These are phyloP conservation scores for Neoniphon sammara DNA, from an alignment of 2,797 vertebrate genomes.

Conservation along the genomic window DNA sequence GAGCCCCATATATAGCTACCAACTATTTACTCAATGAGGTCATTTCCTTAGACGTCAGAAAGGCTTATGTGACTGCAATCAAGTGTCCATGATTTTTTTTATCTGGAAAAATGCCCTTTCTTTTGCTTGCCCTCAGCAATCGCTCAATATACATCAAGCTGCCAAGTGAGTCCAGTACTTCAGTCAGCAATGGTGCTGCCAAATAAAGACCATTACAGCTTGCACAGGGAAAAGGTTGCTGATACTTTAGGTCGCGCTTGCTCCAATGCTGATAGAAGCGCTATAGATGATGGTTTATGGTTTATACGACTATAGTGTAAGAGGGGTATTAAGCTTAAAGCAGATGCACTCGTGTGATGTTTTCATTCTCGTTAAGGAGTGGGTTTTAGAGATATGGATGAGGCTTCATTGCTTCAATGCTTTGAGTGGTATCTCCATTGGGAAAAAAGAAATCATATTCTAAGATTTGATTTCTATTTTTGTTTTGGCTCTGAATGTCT, in stretches of 20 bases:
- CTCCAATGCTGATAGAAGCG: slow-evolving; percentile 51
- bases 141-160: slow-evolving; percentile 20
- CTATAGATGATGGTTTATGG: slow-evolving; percentile 15
- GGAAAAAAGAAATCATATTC: no score
- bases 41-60: slow-evolving; percentile 73
- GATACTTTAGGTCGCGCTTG: slow-evolving; percentile 45
- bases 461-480: neutral
- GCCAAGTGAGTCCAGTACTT: slow-evolving; percentile 46
- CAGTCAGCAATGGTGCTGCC: slow-evolving; percentile 53
- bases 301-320: slow-evolving; percentile 3
- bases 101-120: slow-evolving; percentile 50
- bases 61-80: slow-evolving; percentile 61
- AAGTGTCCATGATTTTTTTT: slow-evolving; percentile 52
- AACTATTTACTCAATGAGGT: slow-evolving; percentile 80
- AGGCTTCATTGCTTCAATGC: neutral
- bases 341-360: neutral
- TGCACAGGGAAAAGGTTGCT: slow-evolving; percentile 36
- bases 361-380: neutral
- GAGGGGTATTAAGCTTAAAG: slow-evolving; percentile 1
- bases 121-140: slow-evolving; percentile 52
- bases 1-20: slow-evolving; percentile 73
- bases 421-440: neutral
- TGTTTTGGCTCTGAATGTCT: neutral
- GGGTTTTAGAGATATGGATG: neutral
- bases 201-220: slow-evolving; percentile 61